These are phyloP conservation scores for Eleutherodactylus coqui DNA, from an alignment of 2,797 vertebrate species.

Conservation along the genomic window DNA sequence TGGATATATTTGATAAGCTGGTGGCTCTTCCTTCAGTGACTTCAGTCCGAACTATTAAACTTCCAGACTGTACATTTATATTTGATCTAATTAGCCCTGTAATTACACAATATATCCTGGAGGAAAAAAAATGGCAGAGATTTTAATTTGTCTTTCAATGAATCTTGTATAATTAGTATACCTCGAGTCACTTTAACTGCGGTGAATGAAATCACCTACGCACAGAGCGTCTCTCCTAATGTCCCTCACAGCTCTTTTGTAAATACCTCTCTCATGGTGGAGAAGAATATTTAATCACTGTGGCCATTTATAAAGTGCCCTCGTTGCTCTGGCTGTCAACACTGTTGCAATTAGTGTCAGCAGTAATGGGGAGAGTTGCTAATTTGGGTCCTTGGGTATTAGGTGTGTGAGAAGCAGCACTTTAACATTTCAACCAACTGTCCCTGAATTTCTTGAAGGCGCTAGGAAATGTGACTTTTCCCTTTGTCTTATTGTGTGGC, in stretches of 20 bases:
- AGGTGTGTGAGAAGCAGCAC: conserved; percentile 65
- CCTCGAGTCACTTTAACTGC: conserved; percentile 37
- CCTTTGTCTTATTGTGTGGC: not conserved
- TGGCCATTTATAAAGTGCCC: conserved; percentile 51
- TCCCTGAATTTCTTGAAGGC: conserved; percentile 41
- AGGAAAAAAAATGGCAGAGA: conserved; percentile 52
- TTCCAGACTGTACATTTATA: conserved; percentile 42
- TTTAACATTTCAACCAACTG: conserved; percentile 41
- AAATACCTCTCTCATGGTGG: conserved; percentile 38
- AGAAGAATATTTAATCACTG: conserved; percentile 54
- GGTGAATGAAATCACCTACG: conserved; percentile 56
- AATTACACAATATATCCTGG: conserved; percentile 58
- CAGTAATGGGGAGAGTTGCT: conserved; percentile 49
- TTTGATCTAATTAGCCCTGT: conserved; percentile 61
- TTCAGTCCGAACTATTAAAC: conserved; percentile 39
- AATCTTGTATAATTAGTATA: conserved; percentile 54
- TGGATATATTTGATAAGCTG: conserved; percentile 26
- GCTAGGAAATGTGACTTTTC: not conserved
- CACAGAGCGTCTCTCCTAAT: conserved; percentile 15
- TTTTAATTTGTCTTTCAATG: conserved; percentile 55
- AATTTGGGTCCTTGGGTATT: conserved; percentile 50
- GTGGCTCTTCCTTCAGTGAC: not conserved
- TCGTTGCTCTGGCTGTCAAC: conserved; percentile 57
- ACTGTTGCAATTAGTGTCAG: conserved; percentile 55
- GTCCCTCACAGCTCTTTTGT: conserved; percentile 29